Evolutionary conservation across 2,797 vertebrate species (phyloP), one percentile per base, ranked within the genome.

Genomic region (Neopelma chrysocephalum): DNA sequence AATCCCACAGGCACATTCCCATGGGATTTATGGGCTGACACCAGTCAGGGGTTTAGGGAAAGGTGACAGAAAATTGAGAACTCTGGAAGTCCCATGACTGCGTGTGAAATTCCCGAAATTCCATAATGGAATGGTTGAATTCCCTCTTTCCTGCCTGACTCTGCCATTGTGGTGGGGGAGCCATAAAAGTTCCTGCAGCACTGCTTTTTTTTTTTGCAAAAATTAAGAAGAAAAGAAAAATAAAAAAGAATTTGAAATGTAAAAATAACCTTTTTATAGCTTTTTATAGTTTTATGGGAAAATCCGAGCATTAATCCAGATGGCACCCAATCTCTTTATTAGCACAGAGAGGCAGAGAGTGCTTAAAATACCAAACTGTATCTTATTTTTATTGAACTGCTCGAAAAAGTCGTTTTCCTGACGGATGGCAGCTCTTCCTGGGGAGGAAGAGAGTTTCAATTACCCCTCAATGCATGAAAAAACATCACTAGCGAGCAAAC

Each of bases 111-210:
- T 51, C 4, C 1, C 27, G 12, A 27, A 77, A 40, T 25, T 61
- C 66, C 60, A 29, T 57, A 73, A 73, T 17, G 22, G 40, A 45
- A 13, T 3, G 16, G 31, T 51, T 82, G 36, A 15, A 47, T 45
- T 60, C 48, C 56, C 65, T 9, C 43, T 2, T 2, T 23, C 43
- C 36, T 48, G 32, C n/a, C 10, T 12, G n/a, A 10, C 21, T 3
- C 10, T 0, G 4, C 19, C 57, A 21, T 12, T 0, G 0, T 10
- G 40, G 4, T 27, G 62, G 47, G 62, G 34, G 62, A 36, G 38
- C 1, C 1, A 0, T 3, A 8, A 48, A 42, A 0, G 1, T 7
- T 58, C 69, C 86, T 43, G 27, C 18, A 45, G 17, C 8, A 60
- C 3, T 14, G 15, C 9, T 61, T 62, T 61, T 61, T 48, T 25